These are phyloP conservation scores for Pteropus alecto DNA, from an alignment of 2,113 vertebrate genomes.

Conservation along the genomic window DNA sequence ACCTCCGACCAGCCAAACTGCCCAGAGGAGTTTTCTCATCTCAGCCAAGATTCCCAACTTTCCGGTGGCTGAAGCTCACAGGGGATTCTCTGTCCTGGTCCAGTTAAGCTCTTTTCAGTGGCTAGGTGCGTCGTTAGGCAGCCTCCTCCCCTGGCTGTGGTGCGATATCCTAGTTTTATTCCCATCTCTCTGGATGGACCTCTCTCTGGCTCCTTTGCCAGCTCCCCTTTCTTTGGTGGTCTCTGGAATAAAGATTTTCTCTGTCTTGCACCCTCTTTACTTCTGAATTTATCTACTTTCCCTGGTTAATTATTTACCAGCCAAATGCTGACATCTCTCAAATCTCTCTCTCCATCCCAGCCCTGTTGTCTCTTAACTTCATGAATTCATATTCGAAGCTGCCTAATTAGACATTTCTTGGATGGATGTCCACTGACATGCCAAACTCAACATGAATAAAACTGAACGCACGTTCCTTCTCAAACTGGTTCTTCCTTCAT, in stretches of 20 bases:
- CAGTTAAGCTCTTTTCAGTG: background rate
- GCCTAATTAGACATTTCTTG: background rate
- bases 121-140: background rate
- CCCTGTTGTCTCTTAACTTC: background rate
- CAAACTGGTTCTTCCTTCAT: background rate
- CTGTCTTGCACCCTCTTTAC: background rate
- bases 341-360: background rate
- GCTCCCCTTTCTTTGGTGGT: background rate
- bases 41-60: background rate
- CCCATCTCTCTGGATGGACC: background rate
- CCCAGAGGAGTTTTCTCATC: background rate
- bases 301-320: background rate
- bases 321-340: background rate
- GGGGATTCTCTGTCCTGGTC: background rate
- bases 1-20: background rate
- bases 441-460: background rate
- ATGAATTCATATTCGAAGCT: background rate
- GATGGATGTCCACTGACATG: background rate
- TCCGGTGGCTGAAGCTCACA: background rate
- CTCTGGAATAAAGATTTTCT: background rate
- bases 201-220: background rate
- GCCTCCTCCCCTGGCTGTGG: background rate
- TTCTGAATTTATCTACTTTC: background rate
- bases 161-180: background rate
- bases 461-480: background rate